phyloP scores from a whole-genome alignment of 2,797 vertebrate species.

The Hyperoplus lanceolatus region DNA sequence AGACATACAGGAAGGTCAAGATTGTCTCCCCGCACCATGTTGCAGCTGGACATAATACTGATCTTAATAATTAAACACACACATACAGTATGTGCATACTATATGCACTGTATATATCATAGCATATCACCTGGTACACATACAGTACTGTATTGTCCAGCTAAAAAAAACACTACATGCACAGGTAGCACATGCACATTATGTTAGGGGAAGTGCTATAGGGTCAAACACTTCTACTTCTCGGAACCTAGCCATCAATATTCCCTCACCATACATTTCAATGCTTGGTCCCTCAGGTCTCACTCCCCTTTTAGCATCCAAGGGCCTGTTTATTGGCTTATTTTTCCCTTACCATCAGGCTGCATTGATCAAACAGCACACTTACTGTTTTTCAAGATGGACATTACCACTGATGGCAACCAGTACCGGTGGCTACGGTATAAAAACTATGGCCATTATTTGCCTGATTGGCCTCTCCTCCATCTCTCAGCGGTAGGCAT shows the following conservation, averaged over 20 bases:
- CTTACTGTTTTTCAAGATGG: slow-evolving; percentile 84
- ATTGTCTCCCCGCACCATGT: slow-evolving; percentile 53
- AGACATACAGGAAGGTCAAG: slow-evolving; percentile 73
- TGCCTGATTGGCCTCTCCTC: slow-evolving; percentile 86
- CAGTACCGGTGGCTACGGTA: slow-evolving; percentile 71
- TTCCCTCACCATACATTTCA: slow-evolving; percentile 78
- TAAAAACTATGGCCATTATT: slow-evolving; percentile 86
- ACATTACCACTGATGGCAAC: slow-evolving; percentile 86
- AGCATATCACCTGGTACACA: slow-evolving; percentile 10
- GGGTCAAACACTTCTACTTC: slow-evolving; percentile 81
- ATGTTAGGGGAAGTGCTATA: slow-evolving; percentile 59
- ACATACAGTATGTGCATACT: no score
- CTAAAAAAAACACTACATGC: slow-evolving; percentile 1
- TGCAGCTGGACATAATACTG: slow-evolving; percentile 43
- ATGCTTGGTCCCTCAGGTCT: slow-evolving; percentile 74
- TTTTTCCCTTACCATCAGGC: slow-evolving; percentile 86
- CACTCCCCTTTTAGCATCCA: slow-evolving; percentile 82
- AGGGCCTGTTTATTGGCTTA: slow-evolving; percentile 85
- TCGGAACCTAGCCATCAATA: slow-evolving; percentile 81
- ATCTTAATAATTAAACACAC: slow-evolving; percentile 37
- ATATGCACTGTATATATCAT: not conserved
- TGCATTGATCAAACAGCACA: slow-evolving; percentile 85
- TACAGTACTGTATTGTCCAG: not conserved
- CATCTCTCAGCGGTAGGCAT: slow-evolving; percentile 83
- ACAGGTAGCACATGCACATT: slow-evolving; percentile 45